Base-by-base conservation (phyloP, 2,797 vertebrate genomes). In the Acipenser oxyrinchus region DNA sequence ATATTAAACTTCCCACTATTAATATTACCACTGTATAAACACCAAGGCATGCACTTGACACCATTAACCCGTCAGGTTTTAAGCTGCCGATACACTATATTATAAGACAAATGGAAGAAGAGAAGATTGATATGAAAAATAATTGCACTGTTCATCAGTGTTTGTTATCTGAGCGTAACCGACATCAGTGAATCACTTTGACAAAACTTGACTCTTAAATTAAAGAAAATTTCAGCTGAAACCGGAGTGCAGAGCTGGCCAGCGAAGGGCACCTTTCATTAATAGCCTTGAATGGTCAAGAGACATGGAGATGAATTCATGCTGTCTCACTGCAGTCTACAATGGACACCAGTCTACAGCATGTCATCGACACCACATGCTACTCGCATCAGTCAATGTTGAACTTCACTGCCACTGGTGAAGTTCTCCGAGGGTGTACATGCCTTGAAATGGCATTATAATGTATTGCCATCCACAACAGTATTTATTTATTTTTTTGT, bases 261-360 rank as follows among this genome's bases (percentile, higher is more conserved):
- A 70, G 72, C 84, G 79, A 85, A 87, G 82, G 85, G 82, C 83
- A 86, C 80, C 23, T 72, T 74, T 82, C 71, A 63, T 74, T 80
- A 82, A 79, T 72, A 65, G 81, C 71, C 77, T 78, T 63, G 68
- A 49, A 84, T 84, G 83, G 68, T 63, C 64, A 12, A 53, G 83
- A 78, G 74, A 75, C 68, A 51, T 75, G 73, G 83, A 89, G 88
- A 89, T 89, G 82, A 81, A 88, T 87, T 78, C 65, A 68, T 65
- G 73, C 77, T 83, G 86, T 86, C 76, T 74, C 79, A 77, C 64
- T 53, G 68, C 80, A 79, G 78, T 81, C 72, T 49, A 72, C 68
- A 51, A 66, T 62, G 11, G 68, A 78, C 81, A 64, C 72, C 2
- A 59, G 81, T 79, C 79, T 76, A 76, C 71, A 6, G 68, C 67